Evolutionary conservation across 2,113 vertebrate genomes (phyloP).

Genomic region (Nothoprocta pentlandii): DNA sequence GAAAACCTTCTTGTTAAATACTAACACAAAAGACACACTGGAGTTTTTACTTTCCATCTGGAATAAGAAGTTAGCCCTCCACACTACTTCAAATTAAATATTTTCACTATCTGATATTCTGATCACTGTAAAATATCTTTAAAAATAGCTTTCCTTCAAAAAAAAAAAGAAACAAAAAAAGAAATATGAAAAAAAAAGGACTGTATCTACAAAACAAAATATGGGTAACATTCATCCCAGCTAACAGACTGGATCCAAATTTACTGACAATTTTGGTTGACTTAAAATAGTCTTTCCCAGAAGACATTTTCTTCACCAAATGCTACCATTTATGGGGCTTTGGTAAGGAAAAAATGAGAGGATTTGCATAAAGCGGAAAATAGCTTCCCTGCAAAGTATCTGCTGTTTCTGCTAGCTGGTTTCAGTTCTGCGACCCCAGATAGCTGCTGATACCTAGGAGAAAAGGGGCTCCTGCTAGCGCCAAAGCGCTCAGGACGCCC

Average conservation of each 20-base stretch:
- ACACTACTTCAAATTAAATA: background rate
- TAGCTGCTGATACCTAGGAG: background rate
- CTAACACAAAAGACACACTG: background rate
- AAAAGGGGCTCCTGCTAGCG: background rate
- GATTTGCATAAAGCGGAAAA: background rate
- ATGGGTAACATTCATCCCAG: background rate
- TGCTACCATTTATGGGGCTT: background rate
- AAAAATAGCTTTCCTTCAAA: background rate
- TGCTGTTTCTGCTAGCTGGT: background rate
- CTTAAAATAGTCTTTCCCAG: slow-evolving; percentile 15
- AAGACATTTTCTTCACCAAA: slow-evolving; percentile 5
- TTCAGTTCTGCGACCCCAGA: background rate
- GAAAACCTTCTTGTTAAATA: background rate
- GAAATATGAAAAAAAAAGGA: background rate
- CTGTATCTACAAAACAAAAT: slow-evolving; percentile 3
- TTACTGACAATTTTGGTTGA: background rate
- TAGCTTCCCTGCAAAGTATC: background rate
- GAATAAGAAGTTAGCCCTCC: background rate
- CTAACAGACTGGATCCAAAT: background rate
- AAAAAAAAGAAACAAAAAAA: background rate
- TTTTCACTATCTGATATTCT: background rate
- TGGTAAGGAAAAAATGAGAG: background rate
- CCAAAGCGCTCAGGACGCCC: background rate
- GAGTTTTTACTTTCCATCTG: background rate
- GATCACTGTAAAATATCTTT: background rate